phyloP scores from a whole-genome alignment of 1,140 invertebrate species.

The Drosophila simulans region DNA sequence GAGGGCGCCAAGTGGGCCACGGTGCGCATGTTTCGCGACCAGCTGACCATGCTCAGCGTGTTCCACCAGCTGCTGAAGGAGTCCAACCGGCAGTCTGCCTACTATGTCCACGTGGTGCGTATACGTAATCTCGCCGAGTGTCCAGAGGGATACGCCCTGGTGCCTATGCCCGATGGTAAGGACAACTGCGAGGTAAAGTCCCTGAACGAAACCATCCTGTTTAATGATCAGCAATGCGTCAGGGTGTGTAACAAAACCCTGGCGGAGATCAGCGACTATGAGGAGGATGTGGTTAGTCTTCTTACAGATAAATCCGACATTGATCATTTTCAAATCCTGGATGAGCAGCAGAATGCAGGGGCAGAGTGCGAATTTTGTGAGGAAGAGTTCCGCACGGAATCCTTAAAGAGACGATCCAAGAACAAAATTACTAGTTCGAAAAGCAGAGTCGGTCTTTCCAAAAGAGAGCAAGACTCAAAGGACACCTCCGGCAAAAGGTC shows the following conservation, averaged over 20 bases:
- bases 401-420: not conserved
- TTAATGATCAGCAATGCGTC: slow-evolving; percentile 31
- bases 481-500: not conserved
- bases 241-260: slow-evolving; percentile 24
- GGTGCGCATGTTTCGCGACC: slow-evolving; percentile 72
- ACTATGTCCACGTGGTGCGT: slow-evolving; percentile 57
- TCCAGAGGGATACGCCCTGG: slow-evolving; percentile 33
- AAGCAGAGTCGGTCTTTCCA: not conserved
- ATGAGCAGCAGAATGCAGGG: slow-evolving; percentile 2
- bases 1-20: slow-evolving; percentile 54
- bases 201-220: slow-evolving; percentile 58
- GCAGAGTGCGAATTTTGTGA: slow-evolving; percentile 1
- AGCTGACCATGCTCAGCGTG: slow-evolving; percentile 55
- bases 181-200: slow-evolving; percentile 39
- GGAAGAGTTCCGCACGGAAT: not conserved
- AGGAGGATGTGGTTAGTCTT: slow-evolving; percentile 42
- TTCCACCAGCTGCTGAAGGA: slow-evolving; percentile 71
- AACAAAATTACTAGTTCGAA: not conserved
- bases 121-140: slow-evolving; percentile 58
- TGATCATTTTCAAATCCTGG: slow-evolving; percentile 16
- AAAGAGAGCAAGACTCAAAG: not conserved
- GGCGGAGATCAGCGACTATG: slow-evolving; percentile 58
- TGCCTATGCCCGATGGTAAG: slow-evolving; percentile 12
- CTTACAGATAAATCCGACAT: not conserved
- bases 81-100: slow-evolving; percentile 61